Base-by-base conservation (phyloP, 1,140 invertebrate species). In the Eufriesea mexicana region DNA sequence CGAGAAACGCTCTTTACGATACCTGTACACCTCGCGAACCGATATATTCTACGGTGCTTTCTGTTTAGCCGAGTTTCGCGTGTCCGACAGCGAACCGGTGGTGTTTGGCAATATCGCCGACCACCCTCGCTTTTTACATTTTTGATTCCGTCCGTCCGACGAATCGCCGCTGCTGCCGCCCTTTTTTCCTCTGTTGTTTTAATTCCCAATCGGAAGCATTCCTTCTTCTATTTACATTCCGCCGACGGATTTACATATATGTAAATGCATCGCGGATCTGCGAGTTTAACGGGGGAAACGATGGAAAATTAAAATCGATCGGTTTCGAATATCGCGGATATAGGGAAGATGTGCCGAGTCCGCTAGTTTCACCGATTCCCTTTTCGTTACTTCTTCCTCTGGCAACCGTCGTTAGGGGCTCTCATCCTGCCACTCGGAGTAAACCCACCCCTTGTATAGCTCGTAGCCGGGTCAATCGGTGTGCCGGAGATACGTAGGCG, bases 291-390 rank as follows among this genome's bases (percentile, higher is more conserved):
- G 47, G 1, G 10, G 4, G 23, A 64, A 62, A 75, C 42, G 35
- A n/a, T 6, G 28, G 73, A 61, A 49, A 76, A 76, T 76, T 76
- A 64, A 64, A 64, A 75, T 75, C 59, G 73, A 75, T 49, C 73
- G 25, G 23, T 57, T 57, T 42, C 20, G 20, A 10, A 10, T 73
- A 73, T 54, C 70, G 45, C 18, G n/a, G 2, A 49, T 20, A 16
- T 25, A 28, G 16, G 16, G 23, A 66, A 42, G 25, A 25, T 20
- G 68, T 51, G 20, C n/a, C 14, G 25, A 28, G 25, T 42, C 0
- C 6, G 1, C 23, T 42, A 18, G 18, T 12, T 28, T 18, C 25
- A 4, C 35, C 35, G 35, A 35, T 18, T 10, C 12, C 5, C 7
- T 12, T 62, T 62, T 7, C 4, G 61, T 12, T 35, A 12, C 62